Conservation (phyloP, 2,888 invertebrate genomes). For the Digitonthophagus gazella region DNA sequence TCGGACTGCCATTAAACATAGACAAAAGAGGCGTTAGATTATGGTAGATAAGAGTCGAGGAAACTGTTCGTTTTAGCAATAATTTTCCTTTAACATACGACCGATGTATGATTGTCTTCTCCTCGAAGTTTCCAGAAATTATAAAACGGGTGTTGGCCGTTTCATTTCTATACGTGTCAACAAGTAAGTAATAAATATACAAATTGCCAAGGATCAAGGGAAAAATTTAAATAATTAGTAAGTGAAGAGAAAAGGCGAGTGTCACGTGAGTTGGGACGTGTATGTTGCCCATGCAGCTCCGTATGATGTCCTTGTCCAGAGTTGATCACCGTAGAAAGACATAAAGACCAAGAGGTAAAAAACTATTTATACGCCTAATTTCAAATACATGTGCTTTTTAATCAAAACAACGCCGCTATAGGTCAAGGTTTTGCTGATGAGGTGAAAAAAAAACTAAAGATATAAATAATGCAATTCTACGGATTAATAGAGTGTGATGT, state of each 20-base stretch:
- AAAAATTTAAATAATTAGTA: not conserved
- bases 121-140: not conserved
- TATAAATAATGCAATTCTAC: not conserved
- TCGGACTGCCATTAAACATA: not conserved
- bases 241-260: not conserved
- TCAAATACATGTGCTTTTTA: not conserved
- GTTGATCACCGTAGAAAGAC: not conserved
- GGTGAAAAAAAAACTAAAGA: not conserved
- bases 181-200: not conserved
- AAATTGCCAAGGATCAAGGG: not conserved
- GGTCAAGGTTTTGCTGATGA: not conserved
- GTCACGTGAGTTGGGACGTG: not conserved
- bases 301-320: not conserved
- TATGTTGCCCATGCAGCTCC: not conserved
- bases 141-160: too few species aligned
- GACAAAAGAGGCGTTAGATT: not conserved
- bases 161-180: not conserved
- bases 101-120: not conserved
- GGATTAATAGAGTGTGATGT: not conserved
- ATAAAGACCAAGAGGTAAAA: not conserved
- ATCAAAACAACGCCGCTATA: not conserved
- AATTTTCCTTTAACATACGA: too few species aligned
- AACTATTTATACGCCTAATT: not conserved
- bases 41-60: not conserved
- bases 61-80: not conserved